Conservation (phyloP, 1,140 invertebrate species). For the Dendroctonus ponderosae region DNA sequence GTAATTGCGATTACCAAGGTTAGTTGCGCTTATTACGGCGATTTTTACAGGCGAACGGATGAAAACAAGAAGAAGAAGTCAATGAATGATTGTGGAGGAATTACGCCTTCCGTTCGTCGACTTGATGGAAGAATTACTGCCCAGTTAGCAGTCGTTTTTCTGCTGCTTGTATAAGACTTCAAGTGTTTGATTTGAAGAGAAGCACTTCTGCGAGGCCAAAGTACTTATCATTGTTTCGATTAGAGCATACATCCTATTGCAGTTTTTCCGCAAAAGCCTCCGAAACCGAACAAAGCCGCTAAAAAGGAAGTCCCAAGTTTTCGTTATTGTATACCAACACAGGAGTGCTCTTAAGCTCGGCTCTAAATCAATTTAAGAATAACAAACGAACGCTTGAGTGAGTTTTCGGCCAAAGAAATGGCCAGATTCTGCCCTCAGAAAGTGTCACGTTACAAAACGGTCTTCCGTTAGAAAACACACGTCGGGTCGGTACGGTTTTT, state of each 20-base stretch:
- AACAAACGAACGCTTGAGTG: conserved; percentile 37
- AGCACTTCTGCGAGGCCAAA: no score
- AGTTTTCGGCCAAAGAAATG: conserved; percentile 37
- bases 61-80: no score
- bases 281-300: not conserved
- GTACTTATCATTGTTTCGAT: no score
- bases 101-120: no score
- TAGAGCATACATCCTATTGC: no score
- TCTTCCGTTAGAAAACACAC: conserved; percentile 24
- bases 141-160: no score
- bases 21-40: conserved; percentile 3
- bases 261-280: no score
- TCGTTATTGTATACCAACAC: conserved; percentile 20
- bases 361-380: conserved; percentile 29
- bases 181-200: no score
- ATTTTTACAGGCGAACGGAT: conserved; percentile 5
- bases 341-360: conserved; percentile 18
- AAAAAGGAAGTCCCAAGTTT: conserved; percentile 27
- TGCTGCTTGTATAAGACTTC: no score
- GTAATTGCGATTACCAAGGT: conserved; percentile 14
- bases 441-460: conserved; percentile 38
- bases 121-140: no score
- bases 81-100: no score
- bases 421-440: conserved; percentile 33
- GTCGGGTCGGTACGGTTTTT: not conserved